Percentiles rank a stretch among this genome's conserved stretches.
These are phyloP conservation scores for Hydrophis major DNA, from an alignment of 2,797 vertebrate genomes.

Conservation along the genomic window DNA sequence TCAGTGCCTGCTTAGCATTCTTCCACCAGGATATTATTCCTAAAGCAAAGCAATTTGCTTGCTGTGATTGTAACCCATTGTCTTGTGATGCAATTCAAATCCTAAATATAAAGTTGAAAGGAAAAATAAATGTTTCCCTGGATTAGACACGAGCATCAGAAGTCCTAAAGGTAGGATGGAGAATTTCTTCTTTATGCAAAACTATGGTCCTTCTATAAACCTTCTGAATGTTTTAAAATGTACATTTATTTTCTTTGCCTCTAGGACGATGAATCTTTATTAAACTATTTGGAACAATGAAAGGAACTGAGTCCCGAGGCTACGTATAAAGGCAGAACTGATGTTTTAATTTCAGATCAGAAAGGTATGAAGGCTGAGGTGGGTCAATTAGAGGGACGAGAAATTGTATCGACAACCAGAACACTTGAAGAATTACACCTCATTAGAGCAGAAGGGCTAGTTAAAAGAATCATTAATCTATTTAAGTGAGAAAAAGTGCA, in stretches of 20 bases:
- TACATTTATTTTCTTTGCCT: conserved; percentile 47
- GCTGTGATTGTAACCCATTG: conserved; percentile 49
- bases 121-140: conserved; percentile 37
- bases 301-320: conserved; percentile 40
- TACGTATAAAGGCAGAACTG: conserved; percentile 31
- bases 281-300: conserved; percentile 39
- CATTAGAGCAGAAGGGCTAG: conserved; percentile 76
- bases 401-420: conserved; percentile 44
- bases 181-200: conserved; percentile 45
- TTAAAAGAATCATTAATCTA: conserved; percentile 81
- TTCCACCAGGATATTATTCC: conserved; percentile 43
- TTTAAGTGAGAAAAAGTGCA: conserved; percentile 76
- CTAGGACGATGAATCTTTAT: conserved; percentile 37
- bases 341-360: conserved; percentile 43
- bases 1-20: conserved; percentile 34
- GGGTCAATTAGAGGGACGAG: conserved; percentile 40
- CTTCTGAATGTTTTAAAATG: conserved; percentile 31
- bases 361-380: neutral
- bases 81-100: conserved; percentile 67
- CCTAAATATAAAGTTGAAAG: conserved; percentile 51
- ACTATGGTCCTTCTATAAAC: conserved; percentile 2
- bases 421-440: conserved; percentile 63
- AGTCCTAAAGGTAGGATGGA: conserved; percentile 65
- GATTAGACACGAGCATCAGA: conserved; percentile 49
- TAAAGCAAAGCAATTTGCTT: conserved; percentile 49